These are phyloP conservation scores for Aviceda subcristata DNA, from an alignment of 2,113 vertebrate genomes.

Conservation along the genomic window DNA sequence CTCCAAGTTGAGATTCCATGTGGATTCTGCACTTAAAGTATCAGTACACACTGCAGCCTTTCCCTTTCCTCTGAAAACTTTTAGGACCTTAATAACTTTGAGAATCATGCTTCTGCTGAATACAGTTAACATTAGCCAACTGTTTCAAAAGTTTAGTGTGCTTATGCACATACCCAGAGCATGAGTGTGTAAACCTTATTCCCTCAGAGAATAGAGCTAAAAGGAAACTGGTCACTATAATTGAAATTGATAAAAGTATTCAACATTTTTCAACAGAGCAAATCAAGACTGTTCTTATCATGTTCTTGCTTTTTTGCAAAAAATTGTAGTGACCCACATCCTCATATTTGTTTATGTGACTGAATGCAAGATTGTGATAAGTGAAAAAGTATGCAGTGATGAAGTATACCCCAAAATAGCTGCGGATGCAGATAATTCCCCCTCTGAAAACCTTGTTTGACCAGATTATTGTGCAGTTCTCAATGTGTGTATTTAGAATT, in stretches of 20 bases:
- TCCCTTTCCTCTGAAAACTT: background rate
- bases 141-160: background rate
- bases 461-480: background rate
- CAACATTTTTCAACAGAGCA: background rate
- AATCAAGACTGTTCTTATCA: background rate
- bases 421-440: background rate
- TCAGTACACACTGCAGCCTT: background rate
- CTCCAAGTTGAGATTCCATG: background rate
- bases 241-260: background rate
- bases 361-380: background rate
- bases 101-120: background rate
- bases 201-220: background rate
- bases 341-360: constrained; percentile 21
- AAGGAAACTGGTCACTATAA: background rate
- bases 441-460: background rate
- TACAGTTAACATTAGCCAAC: background rate
- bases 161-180: background rate
- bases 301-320: background rate
- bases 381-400: background rate
- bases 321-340: background rate
- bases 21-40: background rate
- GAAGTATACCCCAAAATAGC: background rate
- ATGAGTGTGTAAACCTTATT: background rate
- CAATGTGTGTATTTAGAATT: background rate
- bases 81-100: background rate